phyloP scores from a whole-genome alignment of 2,113 vertebrate genomes.

The Crotalus helleri region DNA sequence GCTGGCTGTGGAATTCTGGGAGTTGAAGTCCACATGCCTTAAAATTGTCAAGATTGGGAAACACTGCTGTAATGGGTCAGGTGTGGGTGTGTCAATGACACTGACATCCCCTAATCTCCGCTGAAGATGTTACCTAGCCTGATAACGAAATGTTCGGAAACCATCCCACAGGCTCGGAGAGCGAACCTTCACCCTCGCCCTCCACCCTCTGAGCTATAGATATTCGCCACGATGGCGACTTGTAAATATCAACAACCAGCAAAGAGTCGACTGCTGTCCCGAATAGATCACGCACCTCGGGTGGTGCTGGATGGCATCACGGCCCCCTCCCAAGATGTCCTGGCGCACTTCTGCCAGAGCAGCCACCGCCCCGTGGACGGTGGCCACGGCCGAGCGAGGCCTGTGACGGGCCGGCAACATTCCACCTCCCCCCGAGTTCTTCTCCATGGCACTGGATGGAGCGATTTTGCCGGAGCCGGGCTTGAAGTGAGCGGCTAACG shows the following conservation, averaged over 20 bases:
- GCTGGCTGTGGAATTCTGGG: too few species aligned
- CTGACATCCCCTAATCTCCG: too few species aligned
- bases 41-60: too few species aligned
- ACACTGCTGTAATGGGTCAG: too few species aligned
- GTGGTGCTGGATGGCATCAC: constrained; percentile 74
- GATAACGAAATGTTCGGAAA: too few species aligned
- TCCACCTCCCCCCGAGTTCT: constrained; percentile 41
- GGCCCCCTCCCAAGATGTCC: constrained; percentile 79
- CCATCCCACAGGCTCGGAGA: too few species aligned
- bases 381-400: constrained; percentile 81
- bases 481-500: constrained; percentile 95
- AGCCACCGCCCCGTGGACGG: constrained; percentile 84
- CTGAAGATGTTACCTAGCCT: too few species aligned
- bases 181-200: too few species aligned
- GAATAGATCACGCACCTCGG: constrained; percentile 70
- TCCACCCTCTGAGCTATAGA: too few species aligned
- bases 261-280: too few species aligned
- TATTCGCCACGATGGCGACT: neutral
- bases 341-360: constrained; percentile 84
- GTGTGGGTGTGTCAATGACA: too few species aligned
- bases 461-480: constrained; percentile 70
- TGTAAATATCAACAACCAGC: neutral
- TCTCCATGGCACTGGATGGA: constrained; percentile 46
- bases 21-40: too few species aligned
- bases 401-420: constrained; percentile 66